Evolutionary conservation across 2,888 invertebrate genomes (phyloP), one percentile per base, ranked within the genome.

Genomic region (Colostygia pectinataria): DNA sequence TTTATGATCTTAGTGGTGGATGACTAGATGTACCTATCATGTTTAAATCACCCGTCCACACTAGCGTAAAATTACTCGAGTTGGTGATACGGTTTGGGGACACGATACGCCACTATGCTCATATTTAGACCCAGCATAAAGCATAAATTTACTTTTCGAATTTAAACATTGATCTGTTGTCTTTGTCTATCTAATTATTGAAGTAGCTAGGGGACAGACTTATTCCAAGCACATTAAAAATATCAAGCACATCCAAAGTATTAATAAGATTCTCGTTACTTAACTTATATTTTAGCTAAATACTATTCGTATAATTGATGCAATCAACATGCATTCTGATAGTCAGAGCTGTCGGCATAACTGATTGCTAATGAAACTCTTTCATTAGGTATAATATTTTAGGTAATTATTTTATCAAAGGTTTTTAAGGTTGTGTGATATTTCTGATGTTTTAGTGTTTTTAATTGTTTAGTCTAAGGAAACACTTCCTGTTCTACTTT

Each of bases 381-480:
- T 36, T 36, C 13, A 15, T 31, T 32, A 25, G 8, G 23, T 18
- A 29, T 29, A 5, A 29, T 27, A 7, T 48, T 36, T 27, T 20
- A 32, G 43, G 12, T 45, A 12, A 15, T 15, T n/a, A n/a, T n/a
- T n/a, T n/a, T n/a, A n/a, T n/a, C n/a, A 23, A 44, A 33, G 46
- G 50, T 46, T 48, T 36, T 45, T 45, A 59, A 49, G 53, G 53
- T 57, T 59, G 53, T 56, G 59, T 59, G 52, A 56, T 56, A 54
- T 49, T 52, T 37, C 33, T 32, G 5, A 25, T 37, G 9, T 23
- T 20, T 29, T 20, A 40, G 15, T 20, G 6, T 20, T 40, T 31
- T 31, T 40, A 28, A 10, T 10, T 28, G n/a, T 5, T 20, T 31
- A 31, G 31, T 24, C 13, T 40, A 40, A 32, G 40, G 14, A 31